Evolutionary conservation across 2,113 vertebrate species (phyloP).

Genomic region (Percopsis transmontana): DNA sequence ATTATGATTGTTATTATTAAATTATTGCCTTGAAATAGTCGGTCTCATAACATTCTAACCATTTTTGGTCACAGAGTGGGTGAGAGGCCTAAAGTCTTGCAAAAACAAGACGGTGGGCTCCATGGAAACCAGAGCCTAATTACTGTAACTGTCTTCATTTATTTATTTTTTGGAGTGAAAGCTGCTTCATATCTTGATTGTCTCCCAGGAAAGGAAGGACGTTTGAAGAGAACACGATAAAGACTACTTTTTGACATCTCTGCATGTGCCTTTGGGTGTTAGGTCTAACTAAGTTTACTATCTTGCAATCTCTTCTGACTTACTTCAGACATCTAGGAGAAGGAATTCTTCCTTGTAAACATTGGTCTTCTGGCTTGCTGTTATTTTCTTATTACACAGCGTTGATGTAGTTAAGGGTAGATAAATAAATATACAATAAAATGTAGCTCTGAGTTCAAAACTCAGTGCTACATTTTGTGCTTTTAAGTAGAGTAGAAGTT

Average conservation of each 20-base stretch:
- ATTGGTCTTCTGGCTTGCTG: neutral
- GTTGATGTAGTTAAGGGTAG: neutral
- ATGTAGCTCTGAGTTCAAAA: too few relatives aligned
- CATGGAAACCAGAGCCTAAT: slow-evolving; percentile 37
- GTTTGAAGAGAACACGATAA: slow-evolving; percentile 8
- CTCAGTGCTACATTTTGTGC: too few relatives aligned
- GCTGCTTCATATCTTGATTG: neutral
- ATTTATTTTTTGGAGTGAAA: slow-evolving; percentile 5
- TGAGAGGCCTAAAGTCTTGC: neutral
- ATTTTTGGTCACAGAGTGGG: too few relatives aligned
- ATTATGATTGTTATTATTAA: too few relatives aligned
- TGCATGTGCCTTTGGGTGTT: neutral
- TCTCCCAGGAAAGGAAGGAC: neutral
- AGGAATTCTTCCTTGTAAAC: neutral
- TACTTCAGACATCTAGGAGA: neutral
- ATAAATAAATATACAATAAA: neutral
- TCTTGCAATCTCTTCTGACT: neutral
- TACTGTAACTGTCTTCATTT: slow-evolving; percentile 29
- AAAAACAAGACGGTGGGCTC: slow-evolving; percentile 22
- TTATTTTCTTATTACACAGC: neutral
- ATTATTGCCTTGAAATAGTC: too few relatives aligned
- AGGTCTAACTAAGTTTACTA: slow-evolving; percentile 1
- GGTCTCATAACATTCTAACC: too few relatives aligned
- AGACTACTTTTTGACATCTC: too few relatives aligned
- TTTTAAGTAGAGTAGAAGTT: too few relatives aligned